phyloP scores from a whole-genome alignment of 1,140 invertebrate genomes.

The Drosophila nigrodunni region DNA sequence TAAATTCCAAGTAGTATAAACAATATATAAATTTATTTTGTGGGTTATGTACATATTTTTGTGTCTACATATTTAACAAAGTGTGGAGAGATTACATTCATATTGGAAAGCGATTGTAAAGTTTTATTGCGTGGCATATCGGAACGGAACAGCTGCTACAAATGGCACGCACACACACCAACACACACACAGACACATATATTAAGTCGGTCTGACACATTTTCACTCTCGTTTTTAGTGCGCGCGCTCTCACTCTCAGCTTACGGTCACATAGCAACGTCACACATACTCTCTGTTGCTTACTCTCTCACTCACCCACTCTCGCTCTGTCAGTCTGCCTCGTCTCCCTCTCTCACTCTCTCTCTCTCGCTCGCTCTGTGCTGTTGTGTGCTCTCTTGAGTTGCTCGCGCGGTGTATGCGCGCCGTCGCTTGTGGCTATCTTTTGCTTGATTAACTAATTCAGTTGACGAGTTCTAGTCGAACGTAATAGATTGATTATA shows the following conservation, averaged over 20 bases:
- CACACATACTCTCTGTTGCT: constrained; percentile 11
- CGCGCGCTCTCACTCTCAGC: constrained; percentile 9
- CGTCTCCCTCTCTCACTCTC: background rate
- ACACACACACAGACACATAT: background rate
- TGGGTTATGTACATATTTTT: background rate
- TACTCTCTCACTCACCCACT: constrained; percentile 16
- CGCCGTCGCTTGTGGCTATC: constrained; percentile 73
- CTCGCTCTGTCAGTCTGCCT: constrained; percentile 14
- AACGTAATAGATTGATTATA: constrained; percentile 73
- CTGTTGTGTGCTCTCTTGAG: constrained; percentile 1
- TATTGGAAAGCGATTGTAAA: constrained; percentile 39
- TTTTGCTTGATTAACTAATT: constrained; percentile 82
- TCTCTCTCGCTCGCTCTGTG: constrained; percentile 18
- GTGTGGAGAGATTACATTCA: constrained; percentile 7
- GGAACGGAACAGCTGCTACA: constrained; percentile 48
- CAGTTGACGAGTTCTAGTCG: constrained; percentile 84
- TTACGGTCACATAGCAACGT: background rate
- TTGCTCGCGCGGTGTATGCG: constrained; percentile 5
- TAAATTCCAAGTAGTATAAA: constrained; percentile 8
- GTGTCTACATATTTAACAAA: background rate
- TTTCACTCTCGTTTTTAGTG: constrained; percentile 52
- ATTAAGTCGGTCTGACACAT: constrained; percentile 37
- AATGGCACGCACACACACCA: constrained; percentile 1
- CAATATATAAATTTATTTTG: constrained; percentile 3
- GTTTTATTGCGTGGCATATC: constrained; percentile 45